Evolutionary conservation across 2,888 invertebrate genomes (phyloP), one percentile per base, ranked within the genome.

Genomic region (Brachypterus glaber): DNA sequence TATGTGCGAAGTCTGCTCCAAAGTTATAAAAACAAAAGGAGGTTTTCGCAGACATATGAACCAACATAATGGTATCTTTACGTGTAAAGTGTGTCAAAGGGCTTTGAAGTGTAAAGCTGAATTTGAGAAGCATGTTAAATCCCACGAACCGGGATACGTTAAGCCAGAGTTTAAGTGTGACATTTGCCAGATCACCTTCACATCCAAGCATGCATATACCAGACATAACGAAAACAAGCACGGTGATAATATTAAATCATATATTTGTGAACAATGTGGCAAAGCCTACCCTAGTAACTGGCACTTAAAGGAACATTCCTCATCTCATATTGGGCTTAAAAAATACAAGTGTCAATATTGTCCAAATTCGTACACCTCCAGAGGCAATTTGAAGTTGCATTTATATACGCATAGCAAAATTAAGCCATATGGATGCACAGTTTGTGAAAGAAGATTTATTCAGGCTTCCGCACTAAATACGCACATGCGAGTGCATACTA

Each of bases 391-490:
- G 11, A 40, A 17, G 12, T 25, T 35, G 17, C 48, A 51, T 35
- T 25, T 35, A 58, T 67, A 71, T 0, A 65, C 63, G 0, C 76
- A 76, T 35, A 68, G 70, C 1, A 71, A 72, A 3, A 62, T 70
- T 0, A 62, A 71, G 25, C 74, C 74, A 2, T 72, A 65, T 33
- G 63, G 66, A 13, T 75, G 75, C 41, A 66, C 70, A 9, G 62
- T 66, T 36, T 75, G 76, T 40, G 70, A 68, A 26, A 73, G 73
- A 45, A 52, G 67, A 1, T 76, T 74, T 48, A 70, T 70, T 29
- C 67, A 72, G 41, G 65, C 67, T 41, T 67, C 67, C 41, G 67
- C 71, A 0, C 47, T 73, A 41, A 29, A 50, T 49, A 3, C 48
- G 46, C 21, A 36, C n/a, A n/a, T n/a, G n/a, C n/a, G n/a, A n/a